Conservation (phyloP, 1,140 invertebrate genomes). For the Catajapyx aquilonaris region DNA sequence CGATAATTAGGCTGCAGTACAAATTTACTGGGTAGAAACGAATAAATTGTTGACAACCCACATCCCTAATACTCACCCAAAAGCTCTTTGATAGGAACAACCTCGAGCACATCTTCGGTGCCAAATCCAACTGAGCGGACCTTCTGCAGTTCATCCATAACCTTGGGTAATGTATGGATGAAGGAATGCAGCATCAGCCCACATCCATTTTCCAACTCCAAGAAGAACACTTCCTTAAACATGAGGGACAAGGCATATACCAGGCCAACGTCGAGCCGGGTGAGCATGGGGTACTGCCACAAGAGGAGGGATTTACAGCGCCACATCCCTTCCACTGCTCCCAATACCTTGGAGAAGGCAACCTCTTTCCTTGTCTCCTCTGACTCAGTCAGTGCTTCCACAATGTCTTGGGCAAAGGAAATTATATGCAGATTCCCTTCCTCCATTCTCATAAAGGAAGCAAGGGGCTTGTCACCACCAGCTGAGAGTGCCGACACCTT, state of each 20-base stretch:
- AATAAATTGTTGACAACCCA: too few relatives aligned
- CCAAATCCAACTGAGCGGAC: neutral
- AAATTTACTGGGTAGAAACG: too few relatives aligned
- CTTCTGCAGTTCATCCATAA: neutral
- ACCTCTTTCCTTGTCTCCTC: conserved; percentile 11
- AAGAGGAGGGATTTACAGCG: conserved; percentile 16
- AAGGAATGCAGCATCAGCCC: neutral
- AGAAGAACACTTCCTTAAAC: too few relatives aligned
- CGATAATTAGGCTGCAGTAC: too few relatives aligned
- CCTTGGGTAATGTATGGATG: neutral
- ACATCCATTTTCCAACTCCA: conserved; percentile 11
- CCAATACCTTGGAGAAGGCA: conserved; percentile 13
- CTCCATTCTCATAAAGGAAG: neutral
- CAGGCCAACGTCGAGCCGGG: conserved; percentile 21
- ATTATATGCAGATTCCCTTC: conserved; percentile 8
- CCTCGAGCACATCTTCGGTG: neutral
- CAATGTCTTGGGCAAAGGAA: conserved; percentile 11
- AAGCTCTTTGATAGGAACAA: neutral
- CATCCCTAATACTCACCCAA: too few relatives aligned
- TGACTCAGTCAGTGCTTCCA: conserved; percentile 14
- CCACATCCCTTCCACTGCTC: conserved; percentile 12
- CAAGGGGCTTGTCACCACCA: neutral
- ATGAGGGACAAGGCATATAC: conserved; percentile 18
- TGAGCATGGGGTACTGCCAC: conserved; percentile 20
- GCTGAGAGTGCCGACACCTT: neutral